Evolutionary conservation across 37 sponge, comb jelly and placozoan genomes (phyloP), one percentile per base, ranked within the genome.

Genomic region (Bolinopsis microptera): DNA sequence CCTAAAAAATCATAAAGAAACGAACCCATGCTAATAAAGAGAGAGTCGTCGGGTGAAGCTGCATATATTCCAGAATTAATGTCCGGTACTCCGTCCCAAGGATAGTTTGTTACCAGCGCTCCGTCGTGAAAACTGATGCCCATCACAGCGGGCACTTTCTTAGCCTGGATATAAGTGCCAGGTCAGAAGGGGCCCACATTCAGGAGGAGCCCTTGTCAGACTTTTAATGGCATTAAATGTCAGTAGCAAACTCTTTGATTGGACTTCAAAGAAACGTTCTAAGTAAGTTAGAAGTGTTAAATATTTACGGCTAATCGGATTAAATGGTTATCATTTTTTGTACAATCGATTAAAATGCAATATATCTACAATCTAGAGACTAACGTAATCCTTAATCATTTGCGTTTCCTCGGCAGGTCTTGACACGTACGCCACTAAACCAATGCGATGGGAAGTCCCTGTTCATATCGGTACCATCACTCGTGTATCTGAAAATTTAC

Each of bases 61-160:
- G 90, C 90, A 26, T 86, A 86, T 5, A n/a, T n/a, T 13, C 32
- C 35, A 24, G 90, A 30, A 2, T 3, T 18, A 3, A 86, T n/a
- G 8, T 34, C 90, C 24, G 41, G 41, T 1, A 28, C 8, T 1
- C 90, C 90, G 31, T 86, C 90, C 90, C 90, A 86, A 2, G 90
- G 90, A 40, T 86, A 86, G 90, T 86, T 86, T 9, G 35, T 34
- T 0, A 86, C 90, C 13, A 86, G 48, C 2, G 90, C 32, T 39
- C 90, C 90, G 61, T 86, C 90, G 36, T 86, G 90, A 48, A 86
- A 86, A 86, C 90, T 86, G 61, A 86, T 86, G 24, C 90, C 61
- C 28, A 86, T 1, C 38, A 86, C 90, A 36, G 90, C 61, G 3
- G 90, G 41, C 1, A 86, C 61, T 25, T 3, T 9, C 2, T 1